phyloP scores from a whole-genome alignment of 2,797 vertebrate species.

The Sebastes taczanowskii region DNA sequence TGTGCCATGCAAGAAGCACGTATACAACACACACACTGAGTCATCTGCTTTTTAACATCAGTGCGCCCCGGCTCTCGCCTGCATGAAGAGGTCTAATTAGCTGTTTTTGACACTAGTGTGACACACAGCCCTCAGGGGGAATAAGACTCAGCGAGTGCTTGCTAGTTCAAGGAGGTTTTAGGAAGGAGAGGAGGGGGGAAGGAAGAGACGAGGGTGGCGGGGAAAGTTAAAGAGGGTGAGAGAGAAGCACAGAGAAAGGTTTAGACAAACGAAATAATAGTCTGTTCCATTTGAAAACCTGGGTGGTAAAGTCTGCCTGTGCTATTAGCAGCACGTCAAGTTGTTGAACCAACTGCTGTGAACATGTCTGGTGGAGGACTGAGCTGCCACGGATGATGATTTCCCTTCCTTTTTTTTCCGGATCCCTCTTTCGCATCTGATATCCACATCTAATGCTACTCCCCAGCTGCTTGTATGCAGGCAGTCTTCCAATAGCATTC shows the following conservation, averaged over 20 bases:
- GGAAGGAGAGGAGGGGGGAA: conserved; percentile 50
- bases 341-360: conserved; percentile 23
- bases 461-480: neutral
- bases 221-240: conserved; percentile 47
- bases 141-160: conserved; percentile 65
- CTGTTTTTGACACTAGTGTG: conserved; percentile 81
- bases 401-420: neutral
- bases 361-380: conserved; percentile 9
- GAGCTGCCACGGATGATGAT: conserved; percentile 13
- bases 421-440: conserved; percentile 14
- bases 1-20: conserved; percentile 4
- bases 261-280: conserved; percentile 59
- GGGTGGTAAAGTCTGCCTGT: conserved; percentile 44
- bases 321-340: conserved; percentile 28
- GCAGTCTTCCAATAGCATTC: conserved; percentile 18
- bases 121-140: conserved; percentile 76
- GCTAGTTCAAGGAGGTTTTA: conserved; percentile 75
- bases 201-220: conserved; percentile 18
- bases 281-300: conserved; percentile 46
- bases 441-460: conserved; percentile 26
- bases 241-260: conserved; percentile 34
- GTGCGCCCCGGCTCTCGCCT: conserved; percentile 55
- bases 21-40: conserved; percentile 54
- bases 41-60: conserved; percentile 72
- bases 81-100: conserved; percentile 82